phyloP scores from a whole-genome alignment of 2,113 vertebrate genomes.

The Fregata magnificens region DNA sequence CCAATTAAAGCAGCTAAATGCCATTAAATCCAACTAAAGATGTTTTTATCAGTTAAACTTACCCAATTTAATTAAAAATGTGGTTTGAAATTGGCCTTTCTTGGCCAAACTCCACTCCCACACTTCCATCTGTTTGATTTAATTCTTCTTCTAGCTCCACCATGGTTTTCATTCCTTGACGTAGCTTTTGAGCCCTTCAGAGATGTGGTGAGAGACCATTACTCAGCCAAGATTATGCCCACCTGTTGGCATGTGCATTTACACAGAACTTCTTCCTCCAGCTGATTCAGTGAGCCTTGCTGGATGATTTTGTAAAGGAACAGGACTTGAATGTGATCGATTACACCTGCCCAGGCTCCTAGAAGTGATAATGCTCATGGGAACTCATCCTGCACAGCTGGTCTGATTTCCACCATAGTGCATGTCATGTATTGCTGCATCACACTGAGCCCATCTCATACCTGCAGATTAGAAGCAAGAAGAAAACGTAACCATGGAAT shows the following conservation, averaged over 20 bases:
- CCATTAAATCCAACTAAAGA: constrained; percentile 59
- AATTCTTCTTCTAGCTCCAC: background rate
- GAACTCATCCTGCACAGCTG: background rate
- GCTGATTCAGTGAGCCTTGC: accelerated
- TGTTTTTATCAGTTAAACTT: constrained; percentile 54
- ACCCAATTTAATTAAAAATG: constrained; percentile 61
- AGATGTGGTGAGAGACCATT: background rate
- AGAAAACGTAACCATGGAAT: accelerated
- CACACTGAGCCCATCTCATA: background rate
- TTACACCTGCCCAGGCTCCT: background rate
- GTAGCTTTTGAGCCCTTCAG: background rate
- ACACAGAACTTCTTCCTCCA: background rate
- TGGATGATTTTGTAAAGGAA: background rate
- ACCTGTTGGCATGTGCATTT: background rate
- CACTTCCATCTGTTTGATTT: background rate
- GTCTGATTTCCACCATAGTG: accelerated
- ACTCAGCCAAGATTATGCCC: background rate
- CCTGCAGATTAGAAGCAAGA: background rate
- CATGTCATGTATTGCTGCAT: accelerated
- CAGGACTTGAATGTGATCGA: background rate
- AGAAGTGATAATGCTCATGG: accelerated
- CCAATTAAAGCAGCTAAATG: constrained; percentile 65
- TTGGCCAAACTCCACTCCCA: background rate
- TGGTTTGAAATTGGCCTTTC: background rate
- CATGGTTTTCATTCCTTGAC: background rate